phyloP scores from a whole-genome alignment of 1,140 invertebrate genomes.

The Drosophila gunungcola region DNA sequence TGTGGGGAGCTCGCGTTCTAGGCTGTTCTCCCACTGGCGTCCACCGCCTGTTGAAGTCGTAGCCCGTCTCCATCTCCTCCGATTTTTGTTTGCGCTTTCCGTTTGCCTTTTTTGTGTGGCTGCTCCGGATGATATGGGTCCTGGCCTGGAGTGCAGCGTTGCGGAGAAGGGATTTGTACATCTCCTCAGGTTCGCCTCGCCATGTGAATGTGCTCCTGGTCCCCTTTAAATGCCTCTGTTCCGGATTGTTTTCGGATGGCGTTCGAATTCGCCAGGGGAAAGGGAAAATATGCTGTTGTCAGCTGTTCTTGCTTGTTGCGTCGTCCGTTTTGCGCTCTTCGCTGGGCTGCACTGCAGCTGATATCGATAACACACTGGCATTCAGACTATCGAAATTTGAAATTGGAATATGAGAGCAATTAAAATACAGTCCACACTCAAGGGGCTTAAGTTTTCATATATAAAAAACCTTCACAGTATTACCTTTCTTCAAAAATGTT shows the following conservation, averaged over 20 bases:
- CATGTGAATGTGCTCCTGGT: constrained; percentile 2
- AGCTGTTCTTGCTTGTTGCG: constrained; percentile 29
- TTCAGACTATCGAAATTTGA: constrained; percentile 7
- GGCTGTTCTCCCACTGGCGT: not conserved
- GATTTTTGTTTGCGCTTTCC: constrained; percentile 37
- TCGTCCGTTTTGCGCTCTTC: constrained; percentile 14
- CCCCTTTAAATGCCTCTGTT: not conserved
- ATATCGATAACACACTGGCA: constrained; percentile 29
- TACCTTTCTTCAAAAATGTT: too few species aligned
- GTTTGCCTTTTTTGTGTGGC: constrained; percentile 30
- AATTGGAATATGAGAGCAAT: not conserved
- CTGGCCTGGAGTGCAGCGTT: constrained; percentile 8
- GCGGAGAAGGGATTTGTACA: constrained; percentile 51
- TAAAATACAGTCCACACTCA: not conserved
- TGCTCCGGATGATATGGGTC: constrained; percentile 7
- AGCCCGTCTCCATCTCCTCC: constrained; percentile 13
- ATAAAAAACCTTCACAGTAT: too few species aligned
- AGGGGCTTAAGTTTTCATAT: too few species aligned
- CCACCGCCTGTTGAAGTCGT: constrained; percentile 13
- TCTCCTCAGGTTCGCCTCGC: constrained; percentile 14
- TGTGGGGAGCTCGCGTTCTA: not conserved
- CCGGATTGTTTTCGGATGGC: not conserved
- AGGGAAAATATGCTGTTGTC: constrained; percentile 7
- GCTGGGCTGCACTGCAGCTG: constrained; percentile 14
- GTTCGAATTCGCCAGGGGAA: not conserved